phyloP scores from a whole-genome alignment of 2,113 vertebrate genomes.

The Eptesicus fuscus region DNA sequence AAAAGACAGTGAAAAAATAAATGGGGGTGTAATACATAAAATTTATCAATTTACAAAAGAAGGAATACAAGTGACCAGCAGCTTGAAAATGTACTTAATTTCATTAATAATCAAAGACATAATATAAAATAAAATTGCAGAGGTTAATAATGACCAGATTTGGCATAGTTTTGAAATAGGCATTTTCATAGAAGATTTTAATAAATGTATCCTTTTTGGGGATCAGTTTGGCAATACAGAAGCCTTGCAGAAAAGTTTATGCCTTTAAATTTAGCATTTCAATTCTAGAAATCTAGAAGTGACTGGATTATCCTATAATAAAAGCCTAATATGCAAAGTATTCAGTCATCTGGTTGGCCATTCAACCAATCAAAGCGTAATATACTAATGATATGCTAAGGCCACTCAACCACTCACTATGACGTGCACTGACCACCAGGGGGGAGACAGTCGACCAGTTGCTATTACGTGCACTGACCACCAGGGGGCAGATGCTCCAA shows the following conservation, averaged over 20 bases:
- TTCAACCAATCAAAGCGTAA: too few species aligned
- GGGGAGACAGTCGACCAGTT: too few species aligned
- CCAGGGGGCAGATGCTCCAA: too few species aligned
- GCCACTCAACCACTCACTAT: too few species aligned
- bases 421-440: too few species aligned
- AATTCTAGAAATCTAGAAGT: not conserved
- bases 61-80: not conserved
- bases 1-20: not conserved
- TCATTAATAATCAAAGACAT: not conserved
- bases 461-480: too few species aligned
- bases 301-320: not conserved
- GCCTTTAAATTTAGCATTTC: not conserved
- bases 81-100: not conserved
- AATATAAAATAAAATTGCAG: not conserved
- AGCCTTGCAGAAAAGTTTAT: not conserved
- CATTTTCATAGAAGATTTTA: not conserved
- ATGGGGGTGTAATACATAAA: not conserved
- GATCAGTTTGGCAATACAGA: not conserved
- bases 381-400: too few species aligned
- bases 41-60: not conserved
- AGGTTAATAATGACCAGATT: not conserved
- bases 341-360: too few species aligned
- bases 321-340: too few species aligned
- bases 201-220: not conserved
- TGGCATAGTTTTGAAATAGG: not conserved